Evolutionary conservation across 2,113 vertebrate genomes (phyloP), one percentile per base, ranked within the genome.

Genomic region (Eublepharis macularius): DNA sequence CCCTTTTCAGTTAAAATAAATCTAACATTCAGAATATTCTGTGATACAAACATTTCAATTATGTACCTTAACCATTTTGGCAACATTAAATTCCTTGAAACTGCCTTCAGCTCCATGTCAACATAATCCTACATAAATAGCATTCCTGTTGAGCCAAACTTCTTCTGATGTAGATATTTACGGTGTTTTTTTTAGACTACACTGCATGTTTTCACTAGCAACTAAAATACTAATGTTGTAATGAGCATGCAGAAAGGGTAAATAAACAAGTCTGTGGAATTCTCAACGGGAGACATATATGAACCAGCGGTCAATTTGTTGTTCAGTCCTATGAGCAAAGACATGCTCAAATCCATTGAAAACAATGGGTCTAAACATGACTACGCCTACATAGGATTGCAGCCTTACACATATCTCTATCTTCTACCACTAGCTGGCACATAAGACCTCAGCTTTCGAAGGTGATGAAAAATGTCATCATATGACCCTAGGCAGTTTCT

Each of bases 51-150:
- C 7, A 10, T n/a, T 78, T 77, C 17, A 78, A 21, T 83, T 84
- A 39, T 49, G 39, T 17, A 41, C 24, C 69, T 11, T 76, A 39
- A 41, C 24, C 75, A 68, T 24, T 80, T 36, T 1, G 26, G 47
- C 47, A 54, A 54, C 34, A 54, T 34, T 47, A 21, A 51, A 21
- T 34, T 54, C 13, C 29, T 76, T 80, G 85, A 70, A 72, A 76
- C 54, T 76, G 81, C 87, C 87, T 82, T 70, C 0, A 43, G 43
- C 72, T 84, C 81, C 90, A 89, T 92, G 74, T 80, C 87, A 89
- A 86, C 63, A 82, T 16, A 32, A 34, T 89, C 14, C 24, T n/a
- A 32, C 45, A 76, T 76, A 76, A n/a, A 17, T 32, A 45, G 21
- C 45, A 49, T 47, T 47, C 41, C 2, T 74, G 43, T 29, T 32